These are phyloP conservation scores for Helogale parvula DNA, from an alignment of 2,113 vertebrate genomes.

Conservation along the genomic window DNA sequence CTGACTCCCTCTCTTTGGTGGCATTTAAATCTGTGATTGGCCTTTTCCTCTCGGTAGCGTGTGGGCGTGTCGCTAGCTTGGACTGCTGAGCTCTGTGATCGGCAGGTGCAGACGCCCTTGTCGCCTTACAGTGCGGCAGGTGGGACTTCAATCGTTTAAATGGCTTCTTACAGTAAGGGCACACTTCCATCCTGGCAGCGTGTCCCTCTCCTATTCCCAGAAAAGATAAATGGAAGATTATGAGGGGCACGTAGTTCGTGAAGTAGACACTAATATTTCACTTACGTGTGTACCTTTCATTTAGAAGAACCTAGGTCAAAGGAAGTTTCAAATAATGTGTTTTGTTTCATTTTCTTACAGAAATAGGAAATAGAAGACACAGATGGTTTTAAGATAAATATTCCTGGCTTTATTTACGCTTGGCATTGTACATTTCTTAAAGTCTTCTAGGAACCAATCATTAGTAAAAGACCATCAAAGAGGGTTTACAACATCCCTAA, in stretches of 20 bases:
- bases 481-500: neutral
- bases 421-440: neutral
- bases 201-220: constrained; percentile 51
- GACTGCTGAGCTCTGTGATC: neutral
- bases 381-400: neutral
- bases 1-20: neutral
- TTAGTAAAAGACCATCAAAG: neutral
- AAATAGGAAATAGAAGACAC: neutral
- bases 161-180: constrained; percentile 90
- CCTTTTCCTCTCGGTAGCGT: neutral
- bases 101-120: neutral
- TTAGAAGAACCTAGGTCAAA: neutral
- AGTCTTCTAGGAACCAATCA: neutral
- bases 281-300: neutral
- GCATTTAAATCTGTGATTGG: neutral
- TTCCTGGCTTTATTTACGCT: neutral
- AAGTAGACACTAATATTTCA: neutral
- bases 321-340: neutral
- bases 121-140: constrained; percentile 91
- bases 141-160: constrained; percentile 93
- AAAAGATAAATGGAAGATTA: constrained; percentile 38
- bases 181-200: constrained; percentile 82
- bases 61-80: neutral
- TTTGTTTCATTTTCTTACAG: neutral
- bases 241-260: neutral